These are phyloP conservation scores for Cichladusa arquata DNA, from an alignment of 2,113 vertebrate genomes.

Conservation along the genomic window DNA sequence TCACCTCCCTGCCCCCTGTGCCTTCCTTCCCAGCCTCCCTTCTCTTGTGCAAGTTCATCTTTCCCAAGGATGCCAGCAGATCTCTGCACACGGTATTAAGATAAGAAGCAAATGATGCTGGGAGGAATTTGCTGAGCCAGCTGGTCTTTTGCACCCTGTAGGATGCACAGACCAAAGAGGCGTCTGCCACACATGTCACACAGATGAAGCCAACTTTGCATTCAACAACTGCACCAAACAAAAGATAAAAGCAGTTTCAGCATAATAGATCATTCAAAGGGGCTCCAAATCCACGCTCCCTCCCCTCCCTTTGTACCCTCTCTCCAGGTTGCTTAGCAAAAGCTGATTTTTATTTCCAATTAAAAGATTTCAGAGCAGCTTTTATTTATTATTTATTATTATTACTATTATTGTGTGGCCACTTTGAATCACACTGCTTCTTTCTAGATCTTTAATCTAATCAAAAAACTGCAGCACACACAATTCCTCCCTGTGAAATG, in stretches of 20 bases:
- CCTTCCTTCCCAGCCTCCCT: background rate
- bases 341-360: slow-evolving; percentile 63
- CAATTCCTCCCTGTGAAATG: background rate
- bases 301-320: slow-evolving; percentile 30
- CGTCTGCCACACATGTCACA: slow-evolving; percentile 65
- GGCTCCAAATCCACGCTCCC: slow-evolving; percentile 4
- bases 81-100: background rate
- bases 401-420: background rate
- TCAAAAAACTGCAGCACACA: slow-evolving; percentile 7
- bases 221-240: slow-evolving; percentile 68
- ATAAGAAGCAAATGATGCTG: slow-evolving; percentile 44
- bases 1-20: background rate
- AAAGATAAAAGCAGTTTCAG: slow-evolving; percentile 67
- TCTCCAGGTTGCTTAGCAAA: slow-evolving; percentile 60
- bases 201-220: slow-evolving; percentile 70
- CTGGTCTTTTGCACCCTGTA: slow-evolving; percentile 62
- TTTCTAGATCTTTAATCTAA: slow-evolving; percentile 23
- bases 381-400: slow-evolving; percentile 61
- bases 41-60: slow-evolving; percentile 6
- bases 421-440: slow-evolving; percentile 18
- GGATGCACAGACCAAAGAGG: slow-evolving; percentile 65
- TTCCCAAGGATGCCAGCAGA: slow-evolving; percentile 35
- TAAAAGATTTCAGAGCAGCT: slow-evolving; percentile 40
- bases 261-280: slow-evolving; percentile 58
- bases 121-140: slow-evolving; percentile 67